Conservation (phyloP, 2,113 vertebrate species). For the Xyliphius kryptos region DNA sequence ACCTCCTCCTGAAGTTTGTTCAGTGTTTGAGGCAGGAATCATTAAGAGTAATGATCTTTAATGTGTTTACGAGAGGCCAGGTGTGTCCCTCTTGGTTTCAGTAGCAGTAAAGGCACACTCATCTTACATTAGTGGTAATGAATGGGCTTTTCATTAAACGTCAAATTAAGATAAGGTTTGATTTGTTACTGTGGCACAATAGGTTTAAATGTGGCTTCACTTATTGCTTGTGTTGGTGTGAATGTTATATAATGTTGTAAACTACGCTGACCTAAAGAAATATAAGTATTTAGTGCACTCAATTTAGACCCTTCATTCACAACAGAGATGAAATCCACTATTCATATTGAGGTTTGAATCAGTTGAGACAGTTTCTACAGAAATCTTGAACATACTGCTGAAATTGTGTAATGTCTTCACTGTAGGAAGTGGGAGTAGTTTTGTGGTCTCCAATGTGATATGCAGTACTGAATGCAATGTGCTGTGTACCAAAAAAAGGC, state of each 20-base stretch:
- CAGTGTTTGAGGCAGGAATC: slow-evolving; percentile 29
- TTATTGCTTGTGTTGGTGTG: too few relatives aligned
- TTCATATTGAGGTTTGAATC: too few relatives aligned
- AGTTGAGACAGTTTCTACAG: too few relatives aligned
- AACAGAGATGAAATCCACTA: too few relatives aligned
- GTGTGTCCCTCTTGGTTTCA: slow-evolving; percentile 48
- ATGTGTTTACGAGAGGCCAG: slow-evolving; percentile 64
- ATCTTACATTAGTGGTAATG: slow-evolving; percentile 1
- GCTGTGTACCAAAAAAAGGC: not conserved
- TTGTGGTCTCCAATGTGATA: slow-evolving; percentile 6
- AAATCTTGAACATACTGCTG: not conserved
- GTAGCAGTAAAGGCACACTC: slow-evolving; percentile 27
- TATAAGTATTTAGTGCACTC: too few relatives aligned
- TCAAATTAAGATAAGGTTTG: not conserved
- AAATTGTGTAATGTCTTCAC: not conserved
- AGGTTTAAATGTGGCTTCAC: too few relatives aligned
- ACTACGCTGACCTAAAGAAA: too few relatives aligned
- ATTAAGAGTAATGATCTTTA: slow-evolving; percentile 47
- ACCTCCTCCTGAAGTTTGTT: slow-evolving; percentile 23
- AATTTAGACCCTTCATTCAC: too few relatives aligned
- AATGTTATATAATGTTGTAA: too few relatives aligned
- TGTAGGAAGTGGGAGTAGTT: not conserved
- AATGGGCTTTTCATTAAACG: not conserved
- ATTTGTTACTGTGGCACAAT: not conserved
- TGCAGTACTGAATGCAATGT: not conserved